Base-by-base conservation (phyloP, 2,113 vertebrate genomes). In the Acrocephalus arundinaceus region DNA sequence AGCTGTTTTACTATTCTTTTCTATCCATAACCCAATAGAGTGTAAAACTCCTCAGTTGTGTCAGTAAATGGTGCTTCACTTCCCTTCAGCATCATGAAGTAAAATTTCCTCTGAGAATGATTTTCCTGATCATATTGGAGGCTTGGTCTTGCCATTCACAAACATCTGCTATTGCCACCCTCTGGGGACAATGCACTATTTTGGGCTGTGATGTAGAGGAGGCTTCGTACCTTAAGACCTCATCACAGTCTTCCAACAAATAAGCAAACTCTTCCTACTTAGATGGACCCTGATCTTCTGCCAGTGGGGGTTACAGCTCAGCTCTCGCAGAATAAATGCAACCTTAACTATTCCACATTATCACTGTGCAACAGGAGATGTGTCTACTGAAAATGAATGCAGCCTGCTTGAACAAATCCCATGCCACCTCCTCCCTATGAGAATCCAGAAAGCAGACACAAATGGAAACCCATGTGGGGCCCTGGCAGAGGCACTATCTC, bases 1-100 rank as follows among this genome's bases (percentile, higher is more conserved):
- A 97, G 89, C 81, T 96, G 87, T 85, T 97, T 96, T 68, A 87
- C 93, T 89, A 18, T 33, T 96, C 79, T 89, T 96, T 89, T 97
- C 90, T 91, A 73, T 71, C 90, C 85, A 31, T 71, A 96, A 74
- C 87, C 76, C 89, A 80, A 79, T 83, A 39, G 73, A 91, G 80
- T 43, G 76, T 89, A 93, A 93, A 97, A 96, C 92, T 68, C 33
- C 95, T 89, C 75, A 94, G 83, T 86, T 46, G 35, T 95, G 96
- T 84, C 91, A 90, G 85, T 90, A 96, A 93, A 96, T 54, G 82
- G 90, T 82, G 72, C 90, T 93, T 97, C 70, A 48, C 80, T 94
- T 94, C 84, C 86, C 89, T 84, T 95, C 82, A 94, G 94, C 90
- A 97, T 84, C 89, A 89, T n/a, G 57, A 93, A 96, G 73, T 81